These are phyloP conservation scores for Crocuta crocuta DNA, from an alignment of 2,113 vertebrate species.

Conservation along the genomic window DNA sequence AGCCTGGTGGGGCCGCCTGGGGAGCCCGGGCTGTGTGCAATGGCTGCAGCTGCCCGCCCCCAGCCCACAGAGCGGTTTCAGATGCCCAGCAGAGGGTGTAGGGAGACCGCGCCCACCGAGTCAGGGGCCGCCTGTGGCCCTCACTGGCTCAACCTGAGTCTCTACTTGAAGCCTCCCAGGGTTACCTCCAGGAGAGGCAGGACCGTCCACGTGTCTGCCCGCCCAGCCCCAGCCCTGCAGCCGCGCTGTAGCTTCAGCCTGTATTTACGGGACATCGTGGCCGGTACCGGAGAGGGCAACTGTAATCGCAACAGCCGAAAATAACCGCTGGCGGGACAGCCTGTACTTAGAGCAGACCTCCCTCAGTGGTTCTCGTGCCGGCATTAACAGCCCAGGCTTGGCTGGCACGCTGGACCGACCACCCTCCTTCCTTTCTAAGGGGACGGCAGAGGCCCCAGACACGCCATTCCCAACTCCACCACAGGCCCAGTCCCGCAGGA, in stretches of 20 bases:
- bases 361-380: slow-evolving; percentile 79
- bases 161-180: neutral
- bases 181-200: neutral
- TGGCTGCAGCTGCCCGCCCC: rapidly evolving
- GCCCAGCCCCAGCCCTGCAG: neutral
- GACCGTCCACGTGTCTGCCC: neutral
- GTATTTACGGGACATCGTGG: slow-evolving; percentile 76
- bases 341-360: slow-evolving; percentile 83
- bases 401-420: slow-evolving; percentile 65
- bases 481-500: neutral
- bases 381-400: slow-evolving; percentile 18
- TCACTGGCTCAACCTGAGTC: rapidly evolving
- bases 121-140: neutral
- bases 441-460: neutral
- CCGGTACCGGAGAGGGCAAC: slow-evolving; percentile 76
- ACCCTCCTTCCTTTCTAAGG: neutral
- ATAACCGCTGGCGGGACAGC: slow-evolving; percentile 86
- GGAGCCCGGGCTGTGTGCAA: neutral
- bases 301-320: slow-evolving; percentile 87
- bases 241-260: slow-evolving; percentile 70
- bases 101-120: neutral
- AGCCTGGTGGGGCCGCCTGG: too few relatives aligned
- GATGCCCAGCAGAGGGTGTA: neutral
- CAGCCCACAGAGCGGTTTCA: neutral
- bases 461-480: neutral